Conservation (phyloP, 2,888 invertebrate genomes). For the Prosopocoilus inquinatus region DNA sequence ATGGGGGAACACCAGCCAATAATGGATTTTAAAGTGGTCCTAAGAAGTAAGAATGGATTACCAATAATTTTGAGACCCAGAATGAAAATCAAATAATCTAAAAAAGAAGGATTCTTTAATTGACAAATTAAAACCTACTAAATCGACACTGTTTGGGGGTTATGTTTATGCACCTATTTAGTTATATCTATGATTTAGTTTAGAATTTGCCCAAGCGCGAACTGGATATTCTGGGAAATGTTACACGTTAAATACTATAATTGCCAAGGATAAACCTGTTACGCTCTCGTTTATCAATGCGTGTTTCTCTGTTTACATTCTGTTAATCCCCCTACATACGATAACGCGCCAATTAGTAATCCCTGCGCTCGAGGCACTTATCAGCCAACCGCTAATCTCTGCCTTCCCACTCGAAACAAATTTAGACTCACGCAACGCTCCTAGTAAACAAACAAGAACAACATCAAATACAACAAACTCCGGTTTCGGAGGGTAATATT, state of each 20-base stretch:
- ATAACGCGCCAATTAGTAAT: constrained; percentile 28
- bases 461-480: too few relatives aligned
- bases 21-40: neutral
- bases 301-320: constrained; percentile 25
- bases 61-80: neutral
- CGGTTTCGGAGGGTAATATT: too few relatives aligned
- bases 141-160: too few relatives aligned
- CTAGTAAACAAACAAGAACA: too few relatives aligned
- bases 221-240: too few relatives aligned
- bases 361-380: constrained; percentile 25
- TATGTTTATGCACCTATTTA: too few relatives aligned
- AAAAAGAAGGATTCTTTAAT: too few relatives aligned
- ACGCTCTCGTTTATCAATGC: neutral
- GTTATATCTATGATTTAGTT: too few relatives aligned
- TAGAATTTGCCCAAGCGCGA: too few relatives aligned
- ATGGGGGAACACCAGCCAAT: neutral
- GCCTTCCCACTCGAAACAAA: neutral
- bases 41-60: neutral
- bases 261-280: constrained; percentile 5
- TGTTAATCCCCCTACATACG: constrained; percentile 25
- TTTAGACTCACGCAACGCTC: constrained; percentile 12
- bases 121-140: too few relatives aligned
- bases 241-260: neutral
- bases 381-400: constrained; percentile 19
- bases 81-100: neutral